phyloP scores from a whole-genome alignment of 2,113 vertebrate genomes.

The Leptocoma aspasia region DNA sequence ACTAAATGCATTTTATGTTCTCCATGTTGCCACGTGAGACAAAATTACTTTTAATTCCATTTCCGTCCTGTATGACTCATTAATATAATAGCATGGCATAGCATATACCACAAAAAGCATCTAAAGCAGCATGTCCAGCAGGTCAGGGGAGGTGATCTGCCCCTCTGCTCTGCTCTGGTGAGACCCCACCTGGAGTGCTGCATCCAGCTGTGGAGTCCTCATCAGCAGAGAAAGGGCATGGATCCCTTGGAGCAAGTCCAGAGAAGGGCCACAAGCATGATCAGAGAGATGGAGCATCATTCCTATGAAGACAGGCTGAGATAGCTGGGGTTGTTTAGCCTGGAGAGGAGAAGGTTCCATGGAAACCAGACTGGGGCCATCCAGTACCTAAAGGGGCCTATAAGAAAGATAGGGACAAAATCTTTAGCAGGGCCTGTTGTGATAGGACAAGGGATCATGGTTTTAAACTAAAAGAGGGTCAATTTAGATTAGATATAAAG shows the following conservation, averaged over 20 bases:
- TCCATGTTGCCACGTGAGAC: not conserved
- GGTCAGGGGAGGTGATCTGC: not conserved
- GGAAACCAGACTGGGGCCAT: not conserved
- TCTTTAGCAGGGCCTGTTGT: not conserved
- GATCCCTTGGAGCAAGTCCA: not conserved
- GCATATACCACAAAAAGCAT: not conserved
- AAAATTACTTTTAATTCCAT: slow-evolving; percentile 43
- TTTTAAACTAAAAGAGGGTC: not conserved
- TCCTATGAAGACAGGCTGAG: not conserved
- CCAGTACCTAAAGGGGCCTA: not conserved
- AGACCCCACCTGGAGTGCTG: not conserved
- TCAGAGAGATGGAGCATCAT: not conserved
- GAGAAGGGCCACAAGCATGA: not conserved
- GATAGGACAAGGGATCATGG: not conserved
- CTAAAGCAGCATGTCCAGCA: not conserved
- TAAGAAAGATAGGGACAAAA: not conserved
- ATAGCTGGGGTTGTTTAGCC: not conserved
- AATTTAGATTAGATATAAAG: not conserved
- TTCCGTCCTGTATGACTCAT: slow-evolving; percentile 48
- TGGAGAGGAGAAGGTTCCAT: not conserved
- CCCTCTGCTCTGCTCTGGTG: not conserved
- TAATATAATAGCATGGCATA: not conserved
- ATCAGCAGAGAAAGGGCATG: not conserved
- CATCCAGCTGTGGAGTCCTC: not conserved
- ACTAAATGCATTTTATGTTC: slow-evolving; percentile 22